phyloP scores from a whole-genome alignment of 2,888 invertebrate species.

The Myathropa florea region DNA sequence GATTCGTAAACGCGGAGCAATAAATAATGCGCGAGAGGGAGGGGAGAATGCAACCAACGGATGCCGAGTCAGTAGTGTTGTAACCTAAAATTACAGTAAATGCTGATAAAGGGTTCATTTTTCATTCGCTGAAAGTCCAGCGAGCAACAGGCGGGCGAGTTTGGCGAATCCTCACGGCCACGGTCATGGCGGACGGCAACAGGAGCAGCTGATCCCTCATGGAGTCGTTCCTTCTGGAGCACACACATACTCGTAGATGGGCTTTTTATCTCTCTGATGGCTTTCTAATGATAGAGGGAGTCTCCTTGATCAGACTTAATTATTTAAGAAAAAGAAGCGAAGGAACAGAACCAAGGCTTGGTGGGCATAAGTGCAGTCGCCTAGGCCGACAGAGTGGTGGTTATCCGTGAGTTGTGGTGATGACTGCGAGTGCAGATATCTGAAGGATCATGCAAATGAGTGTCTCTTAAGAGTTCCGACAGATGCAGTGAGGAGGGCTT shows the following conservation, averaged over 20 bases:
- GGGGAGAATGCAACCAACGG: slow-evolving; percentile 22
- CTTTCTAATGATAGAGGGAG: slow-evolving; percentile 64
- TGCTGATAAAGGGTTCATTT: slow-evolving; percentile 81
- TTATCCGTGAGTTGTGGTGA: slow-evolving; percentile 61
- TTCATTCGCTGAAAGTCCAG: slow-evolving; percentile 74
- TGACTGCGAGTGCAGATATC: slow-evolving; percentile 22
- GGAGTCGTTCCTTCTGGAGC: slow-evolving; percentile 39
- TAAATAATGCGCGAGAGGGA: slow-evolving; percentile 59
- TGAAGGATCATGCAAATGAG: slow-evolving; percentile 60
- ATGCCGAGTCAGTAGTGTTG: slow-evolving; percentile 66
- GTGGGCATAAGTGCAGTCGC: slow-evolving; percentile 17
- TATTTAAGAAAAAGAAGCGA: slow-evolving; percentile 20
- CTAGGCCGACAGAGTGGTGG: slow-evolving; percentile 38
- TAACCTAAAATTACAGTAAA: slow-evolving; percentile 80
- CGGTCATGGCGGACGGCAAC: background rate
- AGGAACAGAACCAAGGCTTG: background rate
- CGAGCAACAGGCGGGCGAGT: slow-evolving; percentile 58
- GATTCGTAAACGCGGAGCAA: slow-evolving; percentile 70
- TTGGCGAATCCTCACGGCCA: slow-evolving; percentile 7
- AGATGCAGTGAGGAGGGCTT: background rate
- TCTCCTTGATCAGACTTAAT: slow-evolving; percentile 52
- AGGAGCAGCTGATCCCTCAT: slow-evolving; percentile 47
- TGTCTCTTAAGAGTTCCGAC: slow-evolving; percentile 37
- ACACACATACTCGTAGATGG: slow-evolving; percentile 21
- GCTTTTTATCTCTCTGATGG: slow-evolving; percentile 55